Evolutionary conservation across 2,888 invertebrate species (phyloP), one percentile per base, ranked within the genome.

Genomic region (Hesperia comma): DNA sequence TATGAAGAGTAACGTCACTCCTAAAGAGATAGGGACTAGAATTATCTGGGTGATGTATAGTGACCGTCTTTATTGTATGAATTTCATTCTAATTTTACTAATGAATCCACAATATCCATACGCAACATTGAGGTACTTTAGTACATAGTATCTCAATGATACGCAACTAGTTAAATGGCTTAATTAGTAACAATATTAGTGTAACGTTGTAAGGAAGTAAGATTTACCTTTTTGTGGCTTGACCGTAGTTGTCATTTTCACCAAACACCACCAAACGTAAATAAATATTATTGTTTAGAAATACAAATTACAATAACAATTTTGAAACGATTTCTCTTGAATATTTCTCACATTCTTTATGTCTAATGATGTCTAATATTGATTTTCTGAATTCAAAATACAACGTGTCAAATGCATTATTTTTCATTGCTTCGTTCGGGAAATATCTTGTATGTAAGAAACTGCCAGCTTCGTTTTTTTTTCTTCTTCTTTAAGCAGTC

Each of bases 171-270:
- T n/a, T n/a, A n/a, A n/a, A n/a, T 26, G 5, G 3, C 26, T 26
- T 26, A 26, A 26, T 26, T 26, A 2, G 26, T 26, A 26, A 26
- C 26, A 26, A 26, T 4, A 26, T 26, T 26, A 26, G 5, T 26
- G 5, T 26, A 26, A n/a, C n/a, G n/a, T n/a, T n/a, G n/a, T n/a
- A n/a, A n/a, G n/a, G n/a, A n/a, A 12, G 21, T 21, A 21, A 21
- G 82, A 74, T 75, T 88, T 91, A 61, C 90, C 90, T 78, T 87
- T 91, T 72, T 79, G 80, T 58, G 80, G 69, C 79, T 87, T 91
- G 49, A 82, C 72, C 69, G 85, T 77, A 71, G 81, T 78, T 75
- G 85, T 79, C 89, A 89, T 90, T 49, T 41, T 26, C 57, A 63
- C 56, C 10, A 21, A 49, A 37, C 33, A 64, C 51, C 40, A 57